phyloP scores from a whole-genome alignment of 2,797 vertebrate genomes.

The Eupleurogrammus muticus region DNA sequence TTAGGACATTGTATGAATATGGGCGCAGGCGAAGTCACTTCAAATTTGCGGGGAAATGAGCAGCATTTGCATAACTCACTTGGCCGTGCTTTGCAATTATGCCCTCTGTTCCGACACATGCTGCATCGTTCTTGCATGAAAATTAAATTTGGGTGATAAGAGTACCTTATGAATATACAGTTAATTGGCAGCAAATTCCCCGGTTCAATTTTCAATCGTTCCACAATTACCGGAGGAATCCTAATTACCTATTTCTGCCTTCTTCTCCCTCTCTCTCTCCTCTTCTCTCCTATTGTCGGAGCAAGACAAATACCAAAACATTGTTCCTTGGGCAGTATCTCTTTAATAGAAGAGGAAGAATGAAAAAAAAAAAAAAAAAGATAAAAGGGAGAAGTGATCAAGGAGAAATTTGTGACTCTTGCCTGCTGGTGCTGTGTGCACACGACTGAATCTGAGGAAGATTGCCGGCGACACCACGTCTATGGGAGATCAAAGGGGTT shows the following conservation, averaged over 20 bases:
- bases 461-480: slow-evolving; percentile 64
- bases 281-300: slow-evolving; percentile 42
- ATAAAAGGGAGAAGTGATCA: slow-evolving; percentile 74
- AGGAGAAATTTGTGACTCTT: slow-evolving; percentile 68
- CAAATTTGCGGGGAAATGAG: slow-evolving; percentile 71
- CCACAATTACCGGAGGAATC: slow-evolving; percentile 60
- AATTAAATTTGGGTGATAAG: slow-evolving; percentile 71
- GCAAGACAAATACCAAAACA: slow-evolving; percentile 62
- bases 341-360: slow-evolving; percentile 37
- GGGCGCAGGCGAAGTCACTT: slow-evolving; percentile 67
- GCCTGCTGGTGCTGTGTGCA: slow-evolving; percentile 57
- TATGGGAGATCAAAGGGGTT: slow-evolving; percentile 74
- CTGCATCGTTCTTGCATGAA: slow-evolving; percentile 65
- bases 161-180: slow-evolving; percentile 68
- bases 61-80: slow-evolving; percentile 77
- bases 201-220: slow-evolving; percentile 68
- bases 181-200: slow-evolving; percentile 75
- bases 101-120: slow-evolving; percentile 58
- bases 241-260: slow-evolving; percentile 44
- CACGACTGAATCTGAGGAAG: slow-evolving; percentile 57
- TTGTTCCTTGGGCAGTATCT: slow-evolving; percentile 47
- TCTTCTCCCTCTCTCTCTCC: slow-evolving; percentile 5
- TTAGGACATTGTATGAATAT: slow-evolving; percentile 65
- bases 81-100: slow-evolving; percentile 72
- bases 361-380: slow-evolving; percentile 29